Percentiles rank a stretch among this genome's conserved stretches.
Conservation (phyloP, 2,888 invertebrate genomes). For the Acanthopleura granulata region DNA sequence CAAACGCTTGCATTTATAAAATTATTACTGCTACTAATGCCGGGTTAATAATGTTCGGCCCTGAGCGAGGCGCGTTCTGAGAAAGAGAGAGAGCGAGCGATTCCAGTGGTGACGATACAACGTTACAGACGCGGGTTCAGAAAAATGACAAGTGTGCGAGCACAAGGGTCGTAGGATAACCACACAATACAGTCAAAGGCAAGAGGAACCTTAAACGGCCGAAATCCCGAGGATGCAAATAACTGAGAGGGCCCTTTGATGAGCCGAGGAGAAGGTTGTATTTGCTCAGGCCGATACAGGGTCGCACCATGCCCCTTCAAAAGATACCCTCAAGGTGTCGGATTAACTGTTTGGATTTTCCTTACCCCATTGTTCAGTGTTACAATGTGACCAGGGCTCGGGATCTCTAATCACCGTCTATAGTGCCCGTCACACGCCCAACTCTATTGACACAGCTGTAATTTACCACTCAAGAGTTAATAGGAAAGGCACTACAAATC, state of each 20-base stretch:
- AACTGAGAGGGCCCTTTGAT: neutral
- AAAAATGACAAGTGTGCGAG: neutral
- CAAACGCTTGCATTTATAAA: constrained; percentile 42
- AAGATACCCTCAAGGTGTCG: constrained; percentile 1
- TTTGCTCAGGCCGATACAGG: neutral
- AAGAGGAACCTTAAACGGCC: neutral
- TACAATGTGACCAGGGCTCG: neutral
- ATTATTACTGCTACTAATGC: constrained; percentile 32
- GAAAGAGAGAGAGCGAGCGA: too few species aligned
- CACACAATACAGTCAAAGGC: neutral
- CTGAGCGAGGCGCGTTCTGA: too few species aligned
- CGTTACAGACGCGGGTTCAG: neutral
- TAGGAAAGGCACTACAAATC: too few species aligned
- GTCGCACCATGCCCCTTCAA: constrained; percentile 10
- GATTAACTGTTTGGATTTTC: constrained; percentile 8
- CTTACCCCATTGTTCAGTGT: neutral
- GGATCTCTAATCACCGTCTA: too few species aligned
- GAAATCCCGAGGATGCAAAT: constrained; percentile 5
- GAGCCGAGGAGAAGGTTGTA: neutral
- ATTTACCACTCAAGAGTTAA: too few species aligned
- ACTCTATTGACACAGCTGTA: too few species aligned
- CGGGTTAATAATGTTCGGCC: constrained; percentile 7
- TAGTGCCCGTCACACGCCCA: too few species aligned
- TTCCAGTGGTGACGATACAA: too few species aligned
- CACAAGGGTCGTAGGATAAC: neutral